Conservation (phyloP, 2,113 vertebrate species). For the Furnarius figulus region DNA sequence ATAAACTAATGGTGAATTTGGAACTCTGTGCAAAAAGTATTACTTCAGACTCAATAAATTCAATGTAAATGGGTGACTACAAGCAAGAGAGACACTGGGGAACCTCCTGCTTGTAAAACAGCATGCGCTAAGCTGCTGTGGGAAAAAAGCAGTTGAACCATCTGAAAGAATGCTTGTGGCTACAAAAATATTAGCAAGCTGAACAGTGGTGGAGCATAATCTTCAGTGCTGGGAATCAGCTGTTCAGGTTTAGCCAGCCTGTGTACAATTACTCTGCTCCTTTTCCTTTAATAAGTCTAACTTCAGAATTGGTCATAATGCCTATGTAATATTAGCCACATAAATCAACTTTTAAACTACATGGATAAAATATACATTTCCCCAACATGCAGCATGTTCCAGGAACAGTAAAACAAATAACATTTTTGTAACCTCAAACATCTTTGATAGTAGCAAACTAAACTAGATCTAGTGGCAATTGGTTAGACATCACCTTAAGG, state of each 20-base stretch:
- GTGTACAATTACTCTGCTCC: neutral
- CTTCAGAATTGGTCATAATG: neutral
- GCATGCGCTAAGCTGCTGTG: neutral
- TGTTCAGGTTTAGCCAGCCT: neutral
- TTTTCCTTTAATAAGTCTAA: neutral
- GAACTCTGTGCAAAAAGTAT: neutral
- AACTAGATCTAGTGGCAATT: neutral
- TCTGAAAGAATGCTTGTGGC: neutral
- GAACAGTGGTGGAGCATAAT: neutral
- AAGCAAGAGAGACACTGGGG: neutral
- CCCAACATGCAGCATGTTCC: neutral
- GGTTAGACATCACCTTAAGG: neutral
- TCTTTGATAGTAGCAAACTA: neutral
- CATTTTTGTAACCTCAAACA: neutral
- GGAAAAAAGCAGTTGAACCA: neutral
- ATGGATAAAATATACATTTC: neutral
- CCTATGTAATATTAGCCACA: neutral
- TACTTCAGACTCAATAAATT: neutral
- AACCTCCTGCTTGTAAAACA: neutral
- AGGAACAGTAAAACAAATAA: neutral
- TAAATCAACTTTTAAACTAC: neutral
- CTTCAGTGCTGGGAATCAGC: neutral
- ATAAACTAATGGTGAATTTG: neutral
- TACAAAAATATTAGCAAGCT: neutral
- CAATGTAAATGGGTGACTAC: neutral